Evolutionary conservation across 2,113 vertebrate genomes (phyloP), one percentile per base, ranked within the genome.

Genomic region (Tenrec ecaudatus): DNA sequence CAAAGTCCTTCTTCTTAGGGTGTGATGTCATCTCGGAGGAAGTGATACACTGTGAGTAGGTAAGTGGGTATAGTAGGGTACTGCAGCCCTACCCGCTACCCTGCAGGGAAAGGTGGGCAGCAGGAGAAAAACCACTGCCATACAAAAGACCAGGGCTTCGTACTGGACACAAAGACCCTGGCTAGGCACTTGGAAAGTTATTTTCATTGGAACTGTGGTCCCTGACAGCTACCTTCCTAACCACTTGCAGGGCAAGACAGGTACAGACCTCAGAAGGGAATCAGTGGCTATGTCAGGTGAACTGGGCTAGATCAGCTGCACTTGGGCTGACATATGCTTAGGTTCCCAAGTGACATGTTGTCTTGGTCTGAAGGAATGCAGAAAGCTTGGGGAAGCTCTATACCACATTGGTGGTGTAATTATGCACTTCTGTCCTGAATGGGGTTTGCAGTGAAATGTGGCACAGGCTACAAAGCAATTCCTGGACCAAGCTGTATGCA

Each of bases 151-250:
- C 0, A 4, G 81, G 77, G 78, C 43, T 92, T 33, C 71, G 9
- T 12, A 64, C n/a, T 12, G n/a, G 96, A 78, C 69, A 93, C 27
- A 38, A 58, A 71, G 76, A 47, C 77, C 80, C 31, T 57, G 73
- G 71, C 87, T 77, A 93, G 95, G 90, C 90, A 95, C 95, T 92
- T 93, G 60, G 69, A 84, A 90, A 87, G 86, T 29, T 82, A 82
- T 95, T 80, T 58, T 90, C 53, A 58, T 2, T 66, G 33, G 33
- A 36, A 73, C 33, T 20, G 11, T 36, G 71, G n/a, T 73, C 19
- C 33, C 33, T 33, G 71, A 22, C 8, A 9, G 71, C 33, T 73
- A 36, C 71, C 71, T 36, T 73, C 71, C 71, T 9, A 36, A 19
- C 71, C 2, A 3, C 71, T 23, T 20, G 33, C 20, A 73, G 33